Base-by-base conservation (phyloP, 2,113 vertebrate species). In the Genyomyrus donnyi region DNA sequence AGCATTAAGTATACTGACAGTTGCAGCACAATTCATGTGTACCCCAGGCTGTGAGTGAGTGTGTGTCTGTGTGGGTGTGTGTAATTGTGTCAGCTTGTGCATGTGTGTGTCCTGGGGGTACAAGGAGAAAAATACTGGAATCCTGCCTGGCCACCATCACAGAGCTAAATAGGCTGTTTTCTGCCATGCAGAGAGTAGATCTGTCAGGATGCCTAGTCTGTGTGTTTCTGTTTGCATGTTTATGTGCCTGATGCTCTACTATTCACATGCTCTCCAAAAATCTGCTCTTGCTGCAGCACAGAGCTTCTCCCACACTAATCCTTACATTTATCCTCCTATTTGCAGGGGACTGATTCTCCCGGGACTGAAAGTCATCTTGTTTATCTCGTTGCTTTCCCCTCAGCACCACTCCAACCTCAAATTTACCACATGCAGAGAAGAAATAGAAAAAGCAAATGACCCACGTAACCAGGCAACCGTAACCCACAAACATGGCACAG, bases 61-160 rank as follows among this genome's bases (percentile, higher is more conserved):
- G 56, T 24, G 53, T 21, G 53, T 56, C 50, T 53, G 52, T 53
- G 52, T 53, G 52, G 4, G 53, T 89, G 56, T 70, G 19, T 35
- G 39, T 89, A 48, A 83, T 88, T 90, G 93, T 91, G 90, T 92
- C 90, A 92, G 90, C 89, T 90, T 89, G 53, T 87, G 46, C 88
- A 24, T 93, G 93, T 92, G 87, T 93, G 91, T 90, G 86, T 80
- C 86, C 87, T n/a, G 62, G 85, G 8, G 6, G 58, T 42, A 46
- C 42, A 27, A 15, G 35, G 35, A 80, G 74, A 6, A 80, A 80
- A 80, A 80, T 35, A 5, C 74, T 80, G 74, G 74, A 80, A 80
- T 42, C 74, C 31, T 80, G 74, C 74, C 74, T 42, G 74, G 35
- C 31, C 35, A 35, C 35, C 74, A 42, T 80, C 74, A 80, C 35